Conservation (phyloP, 1,140 invertebrate species). For the Ridgeia piscesae region DNA sequence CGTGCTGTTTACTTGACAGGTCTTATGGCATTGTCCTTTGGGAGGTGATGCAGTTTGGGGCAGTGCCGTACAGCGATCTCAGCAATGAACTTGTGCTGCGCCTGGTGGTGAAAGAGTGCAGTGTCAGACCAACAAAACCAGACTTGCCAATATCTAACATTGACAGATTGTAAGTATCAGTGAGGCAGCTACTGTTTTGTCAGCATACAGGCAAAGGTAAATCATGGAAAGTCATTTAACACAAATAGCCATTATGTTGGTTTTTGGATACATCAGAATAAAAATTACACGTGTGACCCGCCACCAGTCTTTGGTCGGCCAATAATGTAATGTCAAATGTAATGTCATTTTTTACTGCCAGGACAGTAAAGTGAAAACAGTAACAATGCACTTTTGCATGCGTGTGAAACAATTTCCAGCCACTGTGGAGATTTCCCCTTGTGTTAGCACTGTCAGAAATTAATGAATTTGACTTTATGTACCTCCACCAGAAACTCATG, state of each 20-base stretch:
- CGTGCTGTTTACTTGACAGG: slow-evolving; percentile 43
- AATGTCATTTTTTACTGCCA: no score
- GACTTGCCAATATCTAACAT: slow-evolving; percentile 29
- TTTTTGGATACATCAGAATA: no score
- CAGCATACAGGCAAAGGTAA: background rate
- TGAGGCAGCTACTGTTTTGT: background rate
- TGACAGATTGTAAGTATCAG: slow-evolving; percentile 49
- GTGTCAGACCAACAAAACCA: slow-evolving; percentile 45
- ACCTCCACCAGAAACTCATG: no score
- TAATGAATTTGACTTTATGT: no score
- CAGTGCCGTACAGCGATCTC: slow-evolving; percentile 69
- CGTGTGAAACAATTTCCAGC: no score
- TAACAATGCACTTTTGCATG: no score
- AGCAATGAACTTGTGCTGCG: slow-evolving; percentile 72
- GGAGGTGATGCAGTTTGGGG: slow-evolving; percentile 76
- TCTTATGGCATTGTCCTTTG: slow-evolving; percentile 66
- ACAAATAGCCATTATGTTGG: no score
- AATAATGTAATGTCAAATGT: no score
- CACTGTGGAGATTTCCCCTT: background rate
- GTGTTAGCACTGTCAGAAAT: slow-evolving; percentile 14
- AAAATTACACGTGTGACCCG: no score
- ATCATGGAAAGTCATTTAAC: background rate
- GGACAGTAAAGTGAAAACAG: no score
- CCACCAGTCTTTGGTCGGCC: no score
- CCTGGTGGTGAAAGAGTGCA: slow-evolving; percentile 57